Percentiles rank a stretch among this genome's conserved stretches.
phyloP scores from a whole-genome alignment of 2,797 vertebrate genomes.

The Takifugu ocellatus region DNA sequence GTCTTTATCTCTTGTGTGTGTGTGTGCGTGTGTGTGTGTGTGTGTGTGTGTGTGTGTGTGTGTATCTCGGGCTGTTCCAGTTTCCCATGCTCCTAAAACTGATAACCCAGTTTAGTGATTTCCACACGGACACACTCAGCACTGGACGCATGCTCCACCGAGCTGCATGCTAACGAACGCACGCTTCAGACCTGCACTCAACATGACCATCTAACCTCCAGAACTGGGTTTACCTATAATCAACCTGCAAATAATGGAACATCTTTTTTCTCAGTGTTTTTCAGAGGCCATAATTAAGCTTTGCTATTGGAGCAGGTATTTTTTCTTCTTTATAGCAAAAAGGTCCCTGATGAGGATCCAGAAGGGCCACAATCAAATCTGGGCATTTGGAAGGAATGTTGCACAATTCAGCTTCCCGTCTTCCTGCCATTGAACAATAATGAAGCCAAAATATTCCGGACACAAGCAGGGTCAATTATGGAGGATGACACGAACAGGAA shows the following conservation, averaged over 20 bases:
- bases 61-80: conserved; percentile 44
- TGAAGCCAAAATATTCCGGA: too few species aligned
- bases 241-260: background rate
- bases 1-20: conserved; percentile 49
- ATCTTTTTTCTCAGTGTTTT: conserved; percentile 14
- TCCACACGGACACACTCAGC: conserved; percentile 37
- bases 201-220: conserved; percentile 19
- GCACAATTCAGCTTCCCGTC: too few species aligned
- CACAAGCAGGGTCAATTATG: too few species aligned
- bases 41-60: conserved; percentile 17
- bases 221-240: conserved; percentile 35
- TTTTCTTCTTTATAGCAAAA: too few species aligned
- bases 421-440: too few species aligned
- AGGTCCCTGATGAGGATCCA: too few species aligned
- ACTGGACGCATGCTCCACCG: conserved; percentile 14
- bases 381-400: too few species aligned
- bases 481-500: too few species aligned
- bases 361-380: too few species aligned
- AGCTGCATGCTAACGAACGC: conserved; percentile 23
- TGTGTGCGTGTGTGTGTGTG: conserved; percentile 10
- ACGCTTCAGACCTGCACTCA: conserved; percentile 15
- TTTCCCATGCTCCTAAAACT: conserved; percentile 60
- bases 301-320: too few species aligned
- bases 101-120: conserved; percentile 62
- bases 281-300: too few species aligned